Percentiles rank a stretch among this genome's conserved stretches.
These are phyloP conservation scores for Drosophila antonietae DNA, from an alignment of 2,888 invertebrate species.

Conservation along the genomic window DNA sequence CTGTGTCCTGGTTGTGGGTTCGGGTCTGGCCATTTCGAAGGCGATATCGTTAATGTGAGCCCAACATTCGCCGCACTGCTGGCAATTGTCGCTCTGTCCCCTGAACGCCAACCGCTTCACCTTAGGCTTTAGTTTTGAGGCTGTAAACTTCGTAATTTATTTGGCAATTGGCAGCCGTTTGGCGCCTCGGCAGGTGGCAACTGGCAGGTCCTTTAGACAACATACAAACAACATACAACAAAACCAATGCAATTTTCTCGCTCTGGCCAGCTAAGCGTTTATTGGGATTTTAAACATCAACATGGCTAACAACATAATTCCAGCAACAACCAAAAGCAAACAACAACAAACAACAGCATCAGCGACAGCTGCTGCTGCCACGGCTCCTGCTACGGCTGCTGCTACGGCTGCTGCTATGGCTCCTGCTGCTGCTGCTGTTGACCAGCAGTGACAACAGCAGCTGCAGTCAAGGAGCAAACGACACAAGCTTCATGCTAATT, in stretches of 20 bases:
- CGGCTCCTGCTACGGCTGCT: slow-evolving; percentile 1
- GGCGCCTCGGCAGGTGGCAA: slow-evolving; percentile 22
- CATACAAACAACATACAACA: slow-evolving; percentile 18
- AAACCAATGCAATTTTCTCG: slow-evolving; percentile 46
- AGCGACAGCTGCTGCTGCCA: slow-evolving; percentile 7
- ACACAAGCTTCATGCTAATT: slow-evolving; percentile 43
- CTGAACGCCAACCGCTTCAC: too few relatives aligned
- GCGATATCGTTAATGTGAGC: slow-evolving; percentile 78
- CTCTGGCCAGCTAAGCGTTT: slow-evolving; percentile 45
- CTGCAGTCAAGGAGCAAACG: slow-evolving; percentile 18
- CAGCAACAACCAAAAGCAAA: slow-evolving; percentile 44
- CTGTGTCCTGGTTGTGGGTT: neutral
- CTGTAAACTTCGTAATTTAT: slow-evolving; percentile 74
- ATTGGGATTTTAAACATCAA: slow-evolving; percentile 58
- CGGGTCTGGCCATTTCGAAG: slow-evolving; percentile 63
- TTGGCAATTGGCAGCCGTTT: slow-evolving; percentile 73
- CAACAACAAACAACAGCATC: slow-evolving; percentile 7
- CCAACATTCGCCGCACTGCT: slow-evolving; percentile 29
- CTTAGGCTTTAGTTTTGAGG: slow-evolving; percentile 30
- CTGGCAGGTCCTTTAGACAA: slow-evolving; percentile 12
- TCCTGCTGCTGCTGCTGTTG: slow-evolving; percentile 21
- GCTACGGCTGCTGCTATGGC: slow-evolving; percentile 9
- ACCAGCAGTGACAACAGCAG: slow-evolving; percentile 56
- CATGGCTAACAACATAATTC: slow-evolving; percentile 75
- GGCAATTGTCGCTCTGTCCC: neutral